These are phyloP conservation scores for Bhutanitis thaidina DNA, from an alignment of 2,888 invertebrate species.

Conservation along the genomic window DNA sequence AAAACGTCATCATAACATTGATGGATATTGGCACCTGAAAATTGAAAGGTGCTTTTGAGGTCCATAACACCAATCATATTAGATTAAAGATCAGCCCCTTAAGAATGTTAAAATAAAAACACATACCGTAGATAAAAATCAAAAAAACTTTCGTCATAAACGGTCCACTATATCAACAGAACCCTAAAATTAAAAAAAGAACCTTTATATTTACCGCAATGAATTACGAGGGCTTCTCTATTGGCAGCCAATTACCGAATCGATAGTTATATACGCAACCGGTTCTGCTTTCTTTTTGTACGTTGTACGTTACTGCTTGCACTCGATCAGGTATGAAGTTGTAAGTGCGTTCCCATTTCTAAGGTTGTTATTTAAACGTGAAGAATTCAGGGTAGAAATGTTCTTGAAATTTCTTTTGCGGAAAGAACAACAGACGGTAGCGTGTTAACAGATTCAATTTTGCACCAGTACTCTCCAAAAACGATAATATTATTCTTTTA, in stretches of 20 bases:
- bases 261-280: slow-evolving; percentile 16
- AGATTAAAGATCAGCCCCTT: too few species aligned
- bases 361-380: neutral
- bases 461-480: too few species aligned
- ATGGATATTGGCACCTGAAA: too few species aligned
- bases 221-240: slow-evolving; percentile 14
- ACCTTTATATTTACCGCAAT: slow-evolving; percentile 9
- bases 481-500: too few species aligned
- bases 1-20: too few species aligned
- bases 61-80: too few species aligned
- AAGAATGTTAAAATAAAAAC: too few species aligned
- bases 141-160: neutral
- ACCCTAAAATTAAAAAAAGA: slow-evolving; percentile 22
- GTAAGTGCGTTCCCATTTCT: neutral
- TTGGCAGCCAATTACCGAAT: slow-evolving; percentile 23
- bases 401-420: neutral
- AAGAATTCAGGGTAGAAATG: too few species aligned
- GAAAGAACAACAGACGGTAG: neutral
- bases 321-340: neutral
- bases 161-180: slow-evolving; percentile 25
- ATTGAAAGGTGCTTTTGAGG: too few species aligned
- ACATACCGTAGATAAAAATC: too few species aligned
- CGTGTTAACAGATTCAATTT: too few species aligned
- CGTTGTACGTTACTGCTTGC: neutral
- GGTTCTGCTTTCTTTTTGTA: slow-evolving; percentile 14